These are phyloP conservation scores for Anarsia innoxiella DNA, from an alignment of 2,888 invertebrate genomes.

Conservation along the genomic window DNA sequence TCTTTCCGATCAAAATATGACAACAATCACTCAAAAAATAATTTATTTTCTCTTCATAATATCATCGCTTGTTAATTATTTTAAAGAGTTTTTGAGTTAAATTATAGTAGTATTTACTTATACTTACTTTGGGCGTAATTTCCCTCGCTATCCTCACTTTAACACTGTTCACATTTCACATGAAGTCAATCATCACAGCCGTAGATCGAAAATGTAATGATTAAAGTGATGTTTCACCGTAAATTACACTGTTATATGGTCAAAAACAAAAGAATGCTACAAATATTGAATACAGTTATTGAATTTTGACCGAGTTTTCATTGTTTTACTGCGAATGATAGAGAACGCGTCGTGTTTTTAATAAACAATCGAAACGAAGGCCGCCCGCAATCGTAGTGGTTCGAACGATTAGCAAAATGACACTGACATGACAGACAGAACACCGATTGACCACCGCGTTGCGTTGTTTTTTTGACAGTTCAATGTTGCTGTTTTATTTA, in stretches of 20 bases:
- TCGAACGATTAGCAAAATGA: slow-evolving; percentile 14
- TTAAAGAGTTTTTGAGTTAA: too few species aligned
- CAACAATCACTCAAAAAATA: too few species aligned
- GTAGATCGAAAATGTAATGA: slow-evolving; percentile 40
- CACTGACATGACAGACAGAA: slow-evolving; percentile 16
- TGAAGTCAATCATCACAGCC: slow-evolving; percentile 37
- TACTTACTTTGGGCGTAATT: slow-evolving; percentile 42
- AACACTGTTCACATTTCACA: slow-evolving; percentile 58
- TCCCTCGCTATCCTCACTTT: slow-evolving; percentile 37
- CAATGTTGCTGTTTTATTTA: slow-evolving; percentile 8
- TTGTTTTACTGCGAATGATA: not conserved
- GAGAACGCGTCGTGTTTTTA: slow-evolving; percentile 1
- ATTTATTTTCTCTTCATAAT: too few species aligned
- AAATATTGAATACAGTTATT: not conserved
- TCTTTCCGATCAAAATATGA: too few species aligned
- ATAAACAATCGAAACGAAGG: slow-evolving; percentile 9
- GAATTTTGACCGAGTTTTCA: not conserved
- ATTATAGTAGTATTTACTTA: too few species aligned
- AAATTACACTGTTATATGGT: not conserved
- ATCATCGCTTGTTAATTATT: too few species aligned
- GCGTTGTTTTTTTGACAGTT: slow-evolving; percentile 10
- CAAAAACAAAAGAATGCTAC: too few species aligned
- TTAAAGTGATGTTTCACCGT: slow-evolving; percentile 55
- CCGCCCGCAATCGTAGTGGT: too few species aligned
- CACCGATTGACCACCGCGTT: not conserved